A percentile compares a stretch with the other conserved stretches of the same genome.
phyloP scores from a whole-genome alignment of 1,140 invertebrate genomes.

The Agraylea sexmaculata region DNA sequence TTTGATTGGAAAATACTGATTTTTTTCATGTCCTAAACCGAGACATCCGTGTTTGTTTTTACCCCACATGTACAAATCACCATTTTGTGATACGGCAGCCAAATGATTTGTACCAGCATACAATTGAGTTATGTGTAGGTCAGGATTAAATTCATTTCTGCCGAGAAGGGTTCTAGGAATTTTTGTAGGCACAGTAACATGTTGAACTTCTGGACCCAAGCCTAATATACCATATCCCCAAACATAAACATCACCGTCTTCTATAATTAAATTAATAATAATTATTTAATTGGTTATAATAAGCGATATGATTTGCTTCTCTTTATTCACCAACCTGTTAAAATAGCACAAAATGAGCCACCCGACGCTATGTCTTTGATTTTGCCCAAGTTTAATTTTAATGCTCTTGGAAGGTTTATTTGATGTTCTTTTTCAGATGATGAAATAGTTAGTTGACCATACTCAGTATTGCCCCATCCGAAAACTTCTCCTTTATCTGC shows the following conservation, averaged over 20 bases:
- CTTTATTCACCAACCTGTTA: constrained; percentile 54
- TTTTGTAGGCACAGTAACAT: constrained; percentile 49
- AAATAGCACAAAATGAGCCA: constrained; percentile 73
- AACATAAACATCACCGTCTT: constrained; percentile 70
- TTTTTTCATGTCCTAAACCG: constrained; percentile 63
- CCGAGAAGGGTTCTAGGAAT: constrained; percentile 78
- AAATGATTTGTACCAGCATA: constrained; percentile 65
- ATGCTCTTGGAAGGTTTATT: constrained; percentile 54
- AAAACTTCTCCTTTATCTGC: constrained; percentile 85
- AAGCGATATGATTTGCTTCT: constrained; percentile 7
- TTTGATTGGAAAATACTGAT: constrained; percentile 84
- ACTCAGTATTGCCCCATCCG: constrained; percentile 96
- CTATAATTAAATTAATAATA: constrained; percentile 35
- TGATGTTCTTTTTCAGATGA: constrained; percentile 42
- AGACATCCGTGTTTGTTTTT: constrained; percentile 71
- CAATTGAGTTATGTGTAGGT: constrained; percentile 54
- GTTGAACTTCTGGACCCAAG: constrained; percentile 65
- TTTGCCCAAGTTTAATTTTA: constrained; percentile 59
- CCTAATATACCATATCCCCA: constrained; percentile 93
- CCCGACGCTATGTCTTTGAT: constrained; percentile 73
- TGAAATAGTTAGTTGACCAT: constrained; percentile 61
- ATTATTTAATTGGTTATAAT: constrained; percentile 8
- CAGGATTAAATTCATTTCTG: constrained; percentile 63
- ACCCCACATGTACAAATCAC: constrained; percentile 86
- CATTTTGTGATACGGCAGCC: constrained; percentile 65